Conservation (phyloP, 2,888 invertebrate species). For the Lacanobia oleracea region DNA sequence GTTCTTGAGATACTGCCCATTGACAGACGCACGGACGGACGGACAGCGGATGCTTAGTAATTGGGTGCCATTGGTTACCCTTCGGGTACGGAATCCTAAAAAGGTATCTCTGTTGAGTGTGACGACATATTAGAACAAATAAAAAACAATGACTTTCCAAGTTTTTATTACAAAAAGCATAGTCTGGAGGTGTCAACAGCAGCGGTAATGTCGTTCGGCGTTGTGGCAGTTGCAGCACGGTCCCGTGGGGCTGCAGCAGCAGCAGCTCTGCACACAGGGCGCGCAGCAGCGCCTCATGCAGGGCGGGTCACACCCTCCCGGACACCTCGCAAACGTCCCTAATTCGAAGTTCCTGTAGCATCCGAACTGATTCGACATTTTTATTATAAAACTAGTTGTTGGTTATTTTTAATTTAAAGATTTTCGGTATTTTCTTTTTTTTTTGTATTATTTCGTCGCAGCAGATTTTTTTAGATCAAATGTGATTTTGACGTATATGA, state of each 20-base stretch:
- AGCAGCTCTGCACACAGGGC: slow-evolving; percentile 72
- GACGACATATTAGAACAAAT: not conserved
- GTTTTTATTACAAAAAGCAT: slow-evolving; percentile 12
- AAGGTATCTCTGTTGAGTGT: too few relatives aligned
- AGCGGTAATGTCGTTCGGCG: slow-evolving; percentile 36
- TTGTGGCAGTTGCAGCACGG: slow-evolving; percentile 77
- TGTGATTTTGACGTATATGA: slow-evolving; percentile 18
- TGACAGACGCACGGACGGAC: too few relatives aligned
- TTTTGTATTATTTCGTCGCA: slow-evolving; percentile 28
- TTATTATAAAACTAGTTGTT: slow-evolving; percentile 20
- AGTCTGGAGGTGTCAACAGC: not conserved
- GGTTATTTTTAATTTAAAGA: slow-evolving; percentile 26
- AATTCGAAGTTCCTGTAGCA: slow-evolving; percentile 81
- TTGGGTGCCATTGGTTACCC: too few relatives aligned
- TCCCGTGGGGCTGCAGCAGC: slow-evolving; percentile 76
- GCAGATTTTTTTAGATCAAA: slow-evolving; percentile 19
- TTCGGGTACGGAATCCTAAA: too few relatives aligned
- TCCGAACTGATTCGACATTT: slow-evolving; percentile 79
- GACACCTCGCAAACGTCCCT: slow-evolving; percentile 81
- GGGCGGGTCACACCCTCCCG: slow-evolving; percentile 77
- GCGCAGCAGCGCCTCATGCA: slow-evolving; percentile 67
- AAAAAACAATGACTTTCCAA: not conserved
- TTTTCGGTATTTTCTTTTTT: slow-evolving; percentile 14
- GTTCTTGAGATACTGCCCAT: too few relatives aligned
- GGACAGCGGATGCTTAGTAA: too few relatives aligned